These are phyloP conservation scores for Coleophora flavipennella DNA, from an alignment of 2,888 invertebrate species.

Conservation along the genomic window DNA sequence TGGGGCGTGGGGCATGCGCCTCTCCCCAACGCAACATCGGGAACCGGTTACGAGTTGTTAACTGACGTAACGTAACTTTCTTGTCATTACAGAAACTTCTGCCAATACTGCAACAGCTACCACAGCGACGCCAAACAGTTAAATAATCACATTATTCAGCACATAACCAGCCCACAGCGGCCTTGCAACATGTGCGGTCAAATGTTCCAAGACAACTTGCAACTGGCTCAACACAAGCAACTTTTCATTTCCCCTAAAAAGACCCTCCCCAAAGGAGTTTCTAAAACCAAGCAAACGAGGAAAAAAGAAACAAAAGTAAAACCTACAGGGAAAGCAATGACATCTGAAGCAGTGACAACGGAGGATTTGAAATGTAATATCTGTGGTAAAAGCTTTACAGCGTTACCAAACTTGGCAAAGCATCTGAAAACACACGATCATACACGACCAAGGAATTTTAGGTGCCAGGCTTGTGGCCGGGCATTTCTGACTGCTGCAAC, in stretches of 20 bases:
- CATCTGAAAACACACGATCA: slow-evolving; percentile 17
- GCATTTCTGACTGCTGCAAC: slow-evolving; percentile 12
- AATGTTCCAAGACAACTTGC: slow-evolving; percentile 5
- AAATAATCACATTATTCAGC: slow-evolving; percentile 9
- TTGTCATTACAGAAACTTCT: slow-evolving; percentile 29
- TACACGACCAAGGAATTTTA: slow-evolving; percentile 19
- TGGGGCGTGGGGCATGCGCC: too few species aligned
- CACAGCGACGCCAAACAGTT: slow-evolving; percentile 4
- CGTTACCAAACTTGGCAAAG: slow-evolving; percentile 5
- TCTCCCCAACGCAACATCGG: too few species aligned
- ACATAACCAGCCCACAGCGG: slow-evolving; percentile 1
- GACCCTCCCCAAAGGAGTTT: slow-evolving; percentile 29
- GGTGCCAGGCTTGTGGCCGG: slow-evolving; percentile 17
- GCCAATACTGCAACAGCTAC: slow-evolving; percentile 19
- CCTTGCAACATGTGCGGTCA: slow-evolving; percentile 15
- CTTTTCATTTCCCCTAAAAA: slow-evolving; percentile 11
- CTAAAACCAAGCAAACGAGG: slow-evolving; percentile 6
- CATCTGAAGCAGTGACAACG: slow-evolving; percentile 24
- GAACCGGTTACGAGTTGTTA: too few species aligned
- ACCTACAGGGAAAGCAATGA: slow-evolving; percentile 23
- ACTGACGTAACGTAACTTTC: too few species aligned
- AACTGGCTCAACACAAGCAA: slow-evolving; percentile 9
- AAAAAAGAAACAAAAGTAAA: slow-evolving; percentile 17
- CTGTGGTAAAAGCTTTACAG: slow-evolving; percentile 28
- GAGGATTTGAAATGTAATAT: slow-evolving; percentile 52